Percentiles rank a stretch among this genome's conserved stretches.
These are phyloP conservation scores for Aleiodes testaceus DNA, from an alignment of 2,888 invertebrate species.

Conservation along the genomic window DNA sequence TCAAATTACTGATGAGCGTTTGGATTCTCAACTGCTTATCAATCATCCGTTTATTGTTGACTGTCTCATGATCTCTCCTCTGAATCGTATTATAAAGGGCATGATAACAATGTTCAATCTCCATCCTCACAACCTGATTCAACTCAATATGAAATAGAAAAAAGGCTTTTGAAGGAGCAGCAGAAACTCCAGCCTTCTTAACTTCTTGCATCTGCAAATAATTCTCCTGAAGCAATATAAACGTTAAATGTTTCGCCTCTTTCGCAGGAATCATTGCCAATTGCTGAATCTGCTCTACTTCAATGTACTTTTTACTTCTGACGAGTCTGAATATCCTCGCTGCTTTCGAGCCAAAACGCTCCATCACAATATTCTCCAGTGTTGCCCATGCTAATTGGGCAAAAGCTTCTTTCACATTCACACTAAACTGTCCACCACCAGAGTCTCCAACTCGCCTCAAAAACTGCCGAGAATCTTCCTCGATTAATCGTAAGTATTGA, in stretches of 20 bases:
- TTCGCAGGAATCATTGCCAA: constrained; percentile 95
- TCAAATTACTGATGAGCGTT: constrained; percentile 85
- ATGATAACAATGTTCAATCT: constrained; percentile 82
- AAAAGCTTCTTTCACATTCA: constrained; percentile 83
- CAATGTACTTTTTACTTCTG: constrained; percentile 85
- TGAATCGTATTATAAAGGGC: constrained; percentile 81
- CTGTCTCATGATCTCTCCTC: constrained; percentile 79
- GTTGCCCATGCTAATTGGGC: constrained; percentile 81
- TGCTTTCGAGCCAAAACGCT: constrained; percentile 89
- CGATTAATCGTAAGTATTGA: constrained; percentile 84
- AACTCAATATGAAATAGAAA: constrained; percentile 85
- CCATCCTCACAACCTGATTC: constrained; percentile 80
- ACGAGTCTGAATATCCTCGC: constrained; percentile 91
- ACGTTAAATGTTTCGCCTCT: constrained; percentile 91
- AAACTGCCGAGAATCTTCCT: constrained; percentile 80
- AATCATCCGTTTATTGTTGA: constrained; percentile 84
- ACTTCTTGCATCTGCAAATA: constrained; percentile 83
- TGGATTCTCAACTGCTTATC: constrained; percentile 91
- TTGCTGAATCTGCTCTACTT: constrained; percentile 93
- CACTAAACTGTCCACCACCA: constrained; percentile 86
- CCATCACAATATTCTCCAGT: constrained; percentile 87
- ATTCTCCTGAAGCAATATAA: constrained; percentile 88
- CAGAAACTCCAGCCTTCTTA: constrained; percentile 81
- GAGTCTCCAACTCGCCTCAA: constrained; percentile 85
- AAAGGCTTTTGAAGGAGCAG: constrained; percentile 86